A percentile compares a stretch with the other conserved stretches of the same genome.
Conservation (phyloP, 1,140 invertebrate genomes). For the Anoplophora glabripennis region DNA sequence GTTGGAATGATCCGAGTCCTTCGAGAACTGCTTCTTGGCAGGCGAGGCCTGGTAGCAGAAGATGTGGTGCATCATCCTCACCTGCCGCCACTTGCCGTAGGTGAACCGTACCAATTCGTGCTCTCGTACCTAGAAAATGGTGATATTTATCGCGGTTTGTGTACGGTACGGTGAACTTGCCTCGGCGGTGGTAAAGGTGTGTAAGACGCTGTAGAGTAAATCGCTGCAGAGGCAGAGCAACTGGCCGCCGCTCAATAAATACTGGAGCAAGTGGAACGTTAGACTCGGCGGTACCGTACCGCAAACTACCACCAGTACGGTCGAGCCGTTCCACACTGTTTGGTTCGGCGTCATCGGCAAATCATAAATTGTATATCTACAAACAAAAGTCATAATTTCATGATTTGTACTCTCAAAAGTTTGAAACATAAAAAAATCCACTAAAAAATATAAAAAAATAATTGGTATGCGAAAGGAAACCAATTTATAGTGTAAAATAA, state of each 20-base stretch:
- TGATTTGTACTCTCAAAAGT: background rate
- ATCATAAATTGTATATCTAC: constrained; percentile 73
- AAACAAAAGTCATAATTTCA: constrained; percentile 23
- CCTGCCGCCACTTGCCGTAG: constrained; percentile 77
- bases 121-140: constrained; percentile 62
- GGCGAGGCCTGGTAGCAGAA: constrained; percentile 85
- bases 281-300: constrained; percentile 66
- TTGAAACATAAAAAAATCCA: background rate
- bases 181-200: constrained; percentile 78
- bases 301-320: constrained; percentile 72
- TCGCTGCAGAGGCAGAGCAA: constrained; percentile 83
- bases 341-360: constrained; percentile 62
- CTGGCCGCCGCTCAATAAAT: constrained; percentile 69
- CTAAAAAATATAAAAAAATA: no score
- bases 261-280: constrained; percentile 66
- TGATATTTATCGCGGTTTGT: background rate
- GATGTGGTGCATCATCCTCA: constrained; percentile 81
- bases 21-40: constrained; percentile 72
- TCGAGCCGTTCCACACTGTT: constrained; percentile 69
- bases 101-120: constrained; percentile 79
- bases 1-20: constrained; percentile 52
- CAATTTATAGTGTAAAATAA: no score
- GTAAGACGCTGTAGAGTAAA: constrained; percentile 70
- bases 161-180: constrained; percentile 44
- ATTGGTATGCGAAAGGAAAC: no score